Evolutionary conservation across 2,113 vertebrate species (phyloP).

Genomic region (Antennarius striatus): DNA sequence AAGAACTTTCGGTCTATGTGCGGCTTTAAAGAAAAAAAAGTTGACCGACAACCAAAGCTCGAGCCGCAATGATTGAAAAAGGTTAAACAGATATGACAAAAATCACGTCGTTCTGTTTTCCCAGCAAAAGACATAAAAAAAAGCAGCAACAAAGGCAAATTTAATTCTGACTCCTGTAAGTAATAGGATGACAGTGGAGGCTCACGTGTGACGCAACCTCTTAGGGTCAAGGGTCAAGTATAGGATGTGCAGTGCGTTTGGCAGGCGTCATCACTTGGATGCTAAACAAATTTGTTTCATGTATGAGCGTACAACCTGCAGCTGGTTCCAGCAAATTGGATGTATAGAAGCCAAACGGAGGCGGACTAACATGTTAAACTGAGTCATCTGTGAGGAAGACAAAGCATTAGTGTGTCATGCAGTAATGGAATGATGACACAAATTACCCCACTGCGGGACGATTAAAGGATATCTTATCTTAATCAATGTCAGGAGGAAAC

Average conservation of each 20-base stretch:
- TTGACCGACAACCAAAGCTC: not conserved
- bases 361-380: not conserved
- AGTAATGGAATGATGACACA: not conserved
- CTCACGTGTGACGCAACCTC: conserved; percentile 1
- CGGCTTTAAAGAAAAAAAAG: not conserved
- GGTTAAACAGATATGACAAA: too few relatives aligned
- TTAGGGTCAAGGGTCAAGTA: conserved; percentile 12
- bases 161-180: too few relatives aligned
- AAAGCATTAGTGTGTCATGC: not conserved
- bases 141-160: too few relatives aligned
- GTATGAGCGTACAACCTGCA: conserved; percentile 23
- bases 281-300: conserved; percentile 24
- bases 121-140: too few relatives aligned
- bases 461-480: too few relatives aligned
- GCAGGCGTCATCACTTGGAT: conserved; percentile 20
- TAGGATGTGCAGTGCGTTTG: conserved; percentile 27
- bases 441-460: too few relatives aligned
- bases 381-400: conserved; percentile 17
- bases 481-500: not conserved
- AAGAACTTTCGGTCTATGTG: conserved; percentile 7
- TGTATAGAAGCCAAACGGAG: conserved; percentile 23
- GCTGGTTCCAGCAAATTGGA: conserved; percentile 38
- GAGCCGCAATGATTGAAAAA: too few relatives aligned
- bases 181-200: not conserved
- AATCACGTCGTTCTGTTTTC: too few relatives aligned